Evolutionary conservation across 2,113 vertebrate species (phyloP).

Genomic region (Eretmochelys imbricata): DNA sequence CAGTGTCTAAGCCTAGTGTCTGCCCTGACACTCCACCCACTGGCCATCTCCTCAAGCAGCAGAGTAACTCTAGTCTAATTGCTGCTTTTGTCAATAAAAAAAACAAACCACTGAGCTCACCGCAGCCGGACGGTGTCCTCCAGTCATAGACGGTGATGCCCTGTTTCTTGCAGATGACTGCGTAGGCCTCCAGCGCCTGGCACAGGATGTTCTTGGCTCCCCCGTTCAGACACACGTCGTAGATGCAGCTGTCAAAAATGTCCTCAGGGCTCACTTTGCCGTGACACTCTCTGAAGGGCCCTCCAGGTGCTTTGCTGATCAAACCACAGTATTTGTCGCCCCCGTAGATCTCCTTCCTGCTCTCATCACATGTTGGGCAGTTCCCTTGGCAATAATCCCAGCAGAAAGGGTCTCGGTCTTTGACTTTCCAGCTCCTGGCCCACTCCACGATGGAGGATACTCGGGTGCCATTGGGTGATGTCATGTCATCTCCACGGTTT

Average conservation of each 20-base stretch:
- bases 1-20: neutral
- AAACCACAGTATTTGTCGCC: constrained; percentile 76
- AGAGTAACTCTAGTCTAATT: neutral
- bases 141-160: constrained; percentile 73
- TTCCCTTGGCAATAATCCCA: constrained; percentile 77
- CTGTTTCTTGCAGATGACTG: constrained; percentile 42
- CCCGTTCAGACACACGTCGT: constrained; percentile 73
- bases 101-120: constrained; percentile 65
- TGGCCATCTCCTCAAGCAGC: neutral
- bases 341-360: constrained; percentile 10
- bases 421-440: constrained; percentile 76
- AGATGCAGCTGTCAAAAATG: constrained; percentile 79
- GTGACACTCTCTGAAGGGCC: constrained; percentile 79
- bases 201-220: constrained; percentile 75
- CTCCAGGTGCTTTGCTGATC: constrained; percentile 54
- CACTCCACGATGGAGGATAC: constrained; percentile 58
- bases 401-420: constrained; percentile 75
- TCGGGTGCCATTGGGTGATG: neutral
- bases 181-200: constrained; percentile 75
- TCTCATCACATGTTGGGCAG: constrained; percentile 76
- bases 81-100: neutral
- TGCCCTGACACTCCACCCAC: neutral
- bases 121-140: constrained; percentile 72
- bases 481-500: constrained; percentile 60
- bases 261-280: constrained; percentile 23